Conservation (phyloP, 2,113 vertebrate genomes). For the Stomatorhinus ivindoensis region DNA sequence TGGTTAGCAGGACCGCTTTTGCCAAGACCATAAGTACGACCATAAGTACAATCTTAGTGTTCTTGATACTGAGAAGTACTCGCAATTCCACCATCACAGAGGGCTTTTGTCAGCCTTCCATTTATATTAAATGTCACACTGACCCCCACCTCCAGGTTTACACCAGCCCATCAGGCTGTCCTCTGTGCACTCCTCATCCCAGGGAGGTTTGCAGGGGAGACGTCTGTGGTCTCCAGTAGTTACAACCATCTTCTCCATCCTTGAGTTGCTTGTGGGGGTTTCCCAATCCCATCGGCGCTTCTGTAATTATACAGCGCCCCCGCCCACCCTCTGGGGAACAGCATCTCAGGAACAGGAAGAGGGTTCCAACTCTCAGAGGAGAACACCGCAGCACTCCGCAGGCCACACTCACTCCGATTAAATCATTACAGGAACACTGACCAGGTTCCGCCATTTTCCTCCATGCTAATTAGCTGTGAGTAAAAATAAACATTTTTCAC, state of each 20-base stretch:
- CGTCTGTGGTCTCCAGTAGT: neutral
- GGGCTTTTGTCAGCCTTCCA: neutral
- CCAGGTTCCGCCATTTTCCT: neutral
- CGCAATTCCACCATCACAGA: neutral
- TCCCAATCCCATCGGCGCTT: slow-evolving; percentile 40
- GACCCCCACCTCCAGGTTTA: neutral
- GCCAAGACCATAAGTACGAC: neutral
- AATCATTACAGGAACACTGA: neutral
- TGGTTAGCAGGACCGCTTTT: neutral
- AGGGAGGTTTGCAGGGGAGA: neutral
- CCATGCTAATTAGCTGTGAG: neutral
- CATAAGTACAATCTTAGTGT: neutral
- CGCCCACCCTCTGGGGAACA: slow-evolving; percentile 38
- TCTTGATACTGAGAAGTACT: neutral
- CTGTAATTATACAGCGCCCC: slow-evolving; percentile 49
- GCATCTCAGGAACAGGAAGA: slow-evolving; percentile 41
- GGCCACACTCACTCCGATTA: neutral
- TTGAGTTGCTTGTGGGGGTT: neutral
- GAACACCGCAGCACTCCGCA: neutral
- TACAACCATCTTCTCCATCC: neutral
- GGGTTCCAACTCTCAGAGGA: slow-evolving; percentile 13
- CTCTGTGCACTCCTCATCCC: neutral
- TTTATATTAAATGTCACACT: neutral
- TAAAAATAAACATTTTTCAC: slow-evolving; percentile 10
- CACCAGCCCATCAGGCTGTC: neutral